phyloP scores from a whole-genome alignment of 2,113 vertebrate species.

The Sardina pilchardus region DNA sequence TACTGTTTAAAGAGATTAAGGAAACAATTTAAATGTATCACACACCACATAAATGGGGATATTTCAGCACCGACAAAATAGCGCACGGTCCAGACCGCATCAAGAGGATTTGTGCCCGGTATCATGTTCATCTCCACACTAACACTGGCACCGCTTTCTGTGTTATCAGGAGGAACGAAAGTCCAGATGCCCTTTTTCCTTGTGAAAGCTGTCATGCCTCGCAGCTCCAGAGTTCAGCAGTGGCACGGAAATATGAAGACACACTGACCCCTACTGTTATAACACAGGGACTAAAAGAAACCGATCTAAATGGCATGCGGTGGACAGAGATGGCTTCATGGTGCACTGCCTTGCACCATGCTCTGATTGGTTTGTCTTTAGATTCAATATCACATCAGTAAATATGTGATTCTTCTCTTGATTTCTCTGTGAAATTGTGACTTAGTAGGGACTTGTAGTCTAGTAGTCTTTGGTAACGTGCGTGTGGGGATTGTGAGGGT shows the following conservation, averaged over 20 bases:
- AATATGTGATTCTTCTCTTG: too few relatives aligned
- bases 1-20: slow-evolving; percentile 12
- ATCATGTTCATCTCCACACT: neutral
- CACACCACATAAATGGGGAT: neutral
- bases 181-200: neutral
- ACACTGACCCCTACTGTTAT: slow-evolving; percentile 63
- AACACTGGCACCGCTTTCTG: neutral
- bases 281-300: neutral
- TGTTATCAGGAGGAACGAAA: neutral
- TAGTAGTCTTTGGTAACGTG: too few relatives aligned
- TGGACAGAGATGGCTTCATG: neutral
- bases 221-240: neutral
- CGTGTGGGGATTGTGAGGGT: too few relatives aligned
- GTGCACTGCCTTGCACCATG: neutral
- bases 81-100: neutral
- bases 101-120: neutral
- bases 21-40: slow-evolving; percentile 1
- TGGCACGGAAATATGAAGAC: slow-evolving; percentile 36
- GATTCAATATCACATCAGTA: too few relatives aligned
- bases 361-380: neutral
- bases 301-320: neutral
- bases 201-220: neutral
- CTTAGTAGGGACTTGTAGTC: neutral
- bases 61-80: neutral
- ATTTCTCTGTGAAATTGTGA: neutral